Evolutionary conservation across 2,888 invertebrate species (phyloP).

Genomic region (Coecobrya sp.): DNA sequence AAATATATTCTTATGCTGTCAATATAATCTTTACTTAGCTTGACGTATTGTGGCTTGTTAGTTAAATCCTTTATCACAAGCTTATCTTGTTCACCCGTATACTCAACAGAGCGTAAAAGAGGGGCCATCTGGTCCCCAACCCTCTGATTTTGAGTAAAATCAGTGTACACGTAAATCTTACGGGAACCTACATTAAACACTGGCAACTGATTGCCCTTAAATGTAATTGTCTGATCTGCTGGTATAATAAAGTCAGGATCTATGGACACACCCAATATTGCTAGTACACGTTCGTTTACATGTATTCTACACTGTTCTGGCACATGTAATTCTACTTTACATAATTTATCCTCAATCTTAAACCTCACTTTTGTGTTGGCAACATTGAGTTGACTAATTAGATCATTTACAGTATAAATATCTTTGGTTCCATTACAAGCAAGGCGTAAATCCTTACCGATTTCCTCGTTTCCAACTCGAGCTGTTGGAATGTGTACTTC

Average conservation of each 20-base stretch:
- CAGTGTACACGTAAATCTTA: constrained; percentile 30
- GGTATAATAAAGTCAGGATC: not conserved
- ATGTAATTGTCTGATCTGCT: not conserved
- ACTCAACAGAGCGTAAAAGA: not conserved
- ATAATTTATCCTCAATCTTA: not conserved
- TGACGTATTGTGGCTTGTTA: not conserved
- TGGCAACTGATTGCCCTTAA: not conserved
- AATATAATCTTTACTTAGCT: not conserved
- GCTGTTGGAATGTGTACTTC: not conserved
- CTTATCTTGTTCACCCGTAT: not conserved
- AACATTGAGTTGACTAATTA: not conserved
- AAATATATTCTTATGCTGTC: constrained; percentile 29
- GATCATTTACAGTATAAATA: not conserved
- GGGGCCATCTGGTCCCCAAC: constrained; percentile 49
- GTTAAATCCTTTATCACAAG: not conserved
- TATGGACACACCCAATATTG: not conserved
- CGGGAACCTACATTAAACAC: constrained; percentile 22
- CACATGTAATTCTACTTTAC: not conserved
- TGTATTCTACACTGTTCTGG: not conserved
- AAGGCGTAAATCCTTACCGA: not conserved
- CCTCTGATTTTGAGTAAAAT: not conserved
- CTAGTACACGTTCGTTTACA: not conserved
- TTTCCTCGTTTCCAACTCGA: not conserved
- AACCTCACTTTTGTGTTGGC: not conserved
- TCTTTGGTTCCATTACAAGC: not conserved